Base-by-base conservation (phyloP, 2,797 vertebrate genomes). In the Oceanodroma leucorhoa region DNA sequence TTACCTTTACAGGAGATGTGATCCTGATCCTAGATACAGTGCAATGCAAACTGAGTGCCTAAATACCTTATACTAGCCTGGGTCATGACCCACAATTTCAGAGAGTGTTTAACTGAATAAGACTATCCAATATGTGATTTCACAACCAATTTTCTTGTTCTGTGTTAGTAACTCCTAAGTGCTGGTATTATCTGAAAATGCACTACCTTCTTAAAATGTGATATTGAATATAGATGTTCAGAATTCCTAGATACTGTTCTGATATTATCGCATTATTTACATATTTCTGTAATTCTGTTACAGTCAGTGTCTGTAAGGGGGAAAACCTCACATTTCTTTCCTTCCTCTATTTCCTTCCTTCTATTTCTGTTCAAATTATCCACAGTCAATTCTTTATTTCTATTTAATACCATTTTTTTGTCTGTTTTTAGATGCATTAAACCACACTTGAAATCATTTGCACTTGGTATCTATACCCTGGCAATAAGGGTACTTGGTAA, bases 401-500 rank as follows among this genome's bases (percentile, higher is more conserved):
- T 88, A 13, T 32, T 26, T 95, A 94, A 96, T 34, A 53, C 3
- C 19, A 6, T 30, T 34, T 82, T 80, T 93, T 60, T 79, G 70
- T 46, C 48, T 86, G 17, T 60, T 94, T 97, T 95, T 79, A 99
- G 99, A 91, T 99, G 98, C 82, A 99, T 98, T 95, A 98, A 98
- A 34, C 99, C 99, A 62, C 98, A 99, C 69, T 96, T 99, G 73
- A 99, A 99, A 96, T 99, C 99, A 14, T 98, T 99, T 58, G 99
- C 99, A 30, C 96, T 99, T 94, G 99, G 99, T 86, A 98, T 99
- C 93, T 98, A 99, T 90, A 99, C 98, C 3, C 87, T 99, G 98
- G 98, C 99, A 60, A 97, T 98, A 84, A 98, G 99, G 85, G 99
- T 99, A 58, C 98, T 99, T 80, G 99, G 99, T 99, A 96, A 99